Conservation (phyloP, 2,797 vertebrate species). For the Sus cebifrons region DNA sequence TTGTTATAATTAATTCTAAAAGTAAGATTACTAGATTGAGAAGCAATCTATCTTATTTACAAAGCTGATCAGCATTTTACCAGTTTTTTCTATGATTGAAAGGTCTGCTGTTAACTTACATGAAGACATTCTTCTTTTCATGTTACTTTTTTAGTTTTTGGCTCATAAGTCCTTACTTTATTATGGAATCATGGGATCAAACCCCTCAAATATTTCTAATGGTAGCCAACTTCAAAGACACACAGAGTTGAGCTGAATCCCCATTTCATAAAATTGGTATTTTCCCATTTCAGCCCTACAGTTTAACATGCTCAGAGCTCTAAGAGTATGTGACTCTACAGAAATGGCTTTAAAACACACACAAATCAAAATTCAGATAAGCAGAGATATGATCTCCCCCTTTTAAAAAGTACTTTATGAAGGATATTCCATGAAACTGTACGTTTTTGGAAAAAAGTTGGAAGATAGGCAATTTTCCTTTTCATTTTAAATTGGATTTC, state of each 20-base stretch:
- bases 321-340: background rate
- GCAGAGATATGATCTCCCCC: background rate
- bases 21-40: background rate
- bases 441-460: background rate
- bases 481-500: slow-evolving; percentile 51
- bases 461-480: background rate
- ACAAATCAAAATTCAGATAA: slow-evolving; percentile 55
- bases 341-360: background rate
- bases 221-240: slow-evolving; percentile 7
- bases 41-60: background rate
- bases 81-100: background rate
- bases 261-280: background rate
- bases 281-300: background rate
- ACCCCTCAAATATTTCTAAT: background rate
- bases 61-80: background rate
- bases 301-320: background rate
- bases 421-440: background rate
- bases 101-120: background rate
- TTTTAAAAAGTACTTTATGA: slow-evolving; percentile 49
- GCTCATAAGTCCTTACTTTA: background rate
- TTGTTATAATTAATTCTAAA: slow-evolving; percentile 50
- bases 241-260: background rate
- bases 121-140: background rate
- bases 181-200: background rate
- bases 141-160: background rate